Evolutionary conservation across 2,888 invertebrate species (phyloP).

Genomic region (Carabus problematicus): DNA sequence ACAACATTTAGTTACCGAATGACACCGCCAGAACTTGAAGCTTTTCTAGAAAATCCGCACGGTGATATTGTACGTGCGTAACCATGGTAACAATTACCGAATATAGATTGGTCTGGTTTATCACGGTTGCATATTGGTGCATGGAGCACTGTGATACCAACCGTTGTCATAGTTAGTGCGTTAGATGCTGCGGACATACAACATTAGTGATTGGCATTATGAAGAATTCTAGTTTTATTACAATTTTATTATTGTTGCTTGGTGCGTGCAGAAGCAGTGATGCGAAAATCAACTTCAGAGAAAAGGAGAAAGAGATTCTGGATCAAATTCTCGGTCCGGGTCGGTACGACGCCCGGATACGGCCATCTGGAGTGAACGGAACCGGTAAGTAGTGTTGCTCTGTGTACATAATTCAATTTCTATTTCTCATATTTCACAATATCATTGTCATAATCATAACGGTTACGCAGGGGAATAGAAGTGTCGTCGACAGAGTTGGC

Average conservation of each 20-base stretch:
- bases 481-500: slow-evolving; percentile 12
- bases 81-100: too few species aligned
- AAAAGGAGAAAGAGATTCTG: slow-evolving; percentile 92
- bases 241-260: slow-evolving; percentile 18
- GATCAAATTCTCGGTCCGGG: slow-evolving; percentile 92
- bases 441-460: slow-evolving; percentile 9
- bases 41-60: too few species aligned
- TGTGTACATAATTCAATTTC: not conserved
- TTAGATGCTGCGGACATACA: too few species aligned
- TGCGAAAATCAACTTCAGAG: slow-evolving; percentile 88
- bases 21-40: too few species aligned
- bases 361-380: slow-evolving; percentile 92
- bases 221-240: too few species aligned
- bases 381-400: slow-evolving; percentile 73
- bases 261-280: slow-evolving; percentile 72
- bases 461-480: slow-evolving; percentile 28
- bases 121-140: too few species aligned
- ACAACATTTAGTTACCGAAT: too few species aligned
- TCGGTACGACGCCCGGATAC: slow-evolving; percentile 90
- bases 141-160: too few species aligned
- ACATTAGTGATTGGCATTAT: too few species aligned
- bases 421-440: slow-evolving; percentile 10
- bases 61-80: too few species aligned
- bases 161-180: too few species aligned
- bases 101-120: too few species aligned